phyloP scores from a whole-genome alignment of 1,140 invertebrate species.

The Rhizoglyphus robini region DNA sequence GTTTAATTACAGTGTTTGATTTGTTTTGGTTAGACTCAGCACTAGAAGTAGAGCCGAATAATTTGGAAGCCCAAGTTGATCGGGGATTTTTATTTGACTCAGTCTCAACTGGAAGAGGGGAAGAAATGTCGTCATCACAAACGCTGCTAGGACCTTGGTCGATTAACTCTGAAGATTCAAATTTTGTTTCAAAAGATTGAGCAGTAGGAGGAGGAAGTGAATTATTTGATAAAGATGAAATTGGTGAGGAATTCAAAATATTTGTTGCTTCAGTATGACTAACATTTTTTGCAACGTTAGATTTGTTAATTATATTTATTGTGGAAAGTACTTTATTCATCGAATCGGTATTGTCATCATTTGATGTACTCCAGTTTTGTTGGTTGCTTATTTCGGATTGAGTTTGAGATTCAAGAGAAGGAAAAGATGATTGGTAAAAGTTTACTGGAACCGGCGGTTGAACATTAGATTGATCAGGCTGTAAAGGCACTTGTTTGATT shows the following conservation, averaged over 20 bases:
- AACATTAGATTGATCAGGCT: too few species aligned
- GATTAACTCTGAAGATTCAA: background rate
- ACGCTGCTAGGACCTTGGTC: background rate
- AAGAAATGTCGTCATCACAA: background rate
- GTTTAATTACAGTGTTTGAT: background rate
- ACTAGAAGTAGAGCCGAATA: background rate
- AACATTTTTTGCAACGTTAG: background rate
- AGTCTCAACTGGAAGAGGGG: background rate
- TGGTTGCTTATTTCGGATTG: background rate
- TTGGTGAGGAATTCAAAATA: background rate
- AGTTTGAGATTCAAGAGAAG: background rate
- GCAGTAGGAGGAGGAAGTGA: background rate
- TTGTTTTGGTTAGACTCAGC: background rate
- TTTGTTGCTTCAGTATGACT: too few species aligned
- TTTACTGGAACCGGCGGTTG: too few species aligned
- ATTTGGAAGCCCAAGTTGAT: background rate
- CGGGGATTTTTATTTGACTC: background rate
- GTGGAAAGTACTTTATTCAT: background rate
- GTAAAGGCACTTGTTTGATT: too few species aligned
- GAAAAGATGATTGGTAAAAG: constrained; percentile 23
- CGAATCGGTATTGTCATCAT: too few species aligned
- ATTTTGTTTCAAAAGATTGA: background rate
- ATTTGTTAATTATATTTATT: too few species aligned
- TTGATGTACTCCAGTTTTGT: background rate
- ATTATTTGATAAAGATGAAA: too few species aligned